Evolutionary conservation across 2,888 invertebrate species (phyloP).

Genomic region (Leptopilina myrica): DNA sequence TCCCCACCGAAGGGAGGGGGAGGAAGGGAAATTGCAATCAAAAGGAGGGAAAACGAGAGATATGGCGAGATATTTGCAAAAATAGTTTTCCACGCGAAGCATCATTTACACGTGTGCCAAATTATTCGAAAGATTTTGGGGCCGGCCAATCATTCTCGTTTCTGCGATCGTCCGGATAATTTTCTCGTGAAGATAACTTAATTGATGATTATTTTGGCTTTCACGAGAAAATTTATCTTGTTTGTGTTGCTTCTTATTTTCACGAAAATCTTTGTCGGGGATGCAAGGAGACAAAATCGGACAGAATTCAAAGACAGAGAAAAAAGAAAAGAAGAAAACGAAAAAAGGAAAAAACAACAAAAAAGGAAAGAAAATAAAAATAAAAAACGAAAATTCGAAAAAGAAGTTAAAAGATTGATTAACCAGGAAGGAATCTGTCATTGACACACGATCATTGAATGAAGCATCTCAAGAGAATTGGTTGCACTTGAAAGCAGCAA

Average conservation of each 20-base stretch:
- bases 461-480: background rate
- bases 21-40: conserved; percentile 47
- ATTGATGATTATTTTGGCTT: background rate
- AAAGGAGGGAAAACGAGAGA: conserved; percentile 53
- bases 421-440: background rate
- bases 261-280: too few relatives aligned
- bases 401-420: too few relatives aligned
- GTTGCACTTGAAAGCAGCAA: background rate
- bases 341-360: too few relatives aligned
- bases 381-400: too few relatives aligned
- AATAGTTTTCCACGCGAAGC: conserved; percentile 67
- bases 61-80: conserved; percentile 69
- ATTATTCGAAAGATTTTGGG: conserved; percentile 55
- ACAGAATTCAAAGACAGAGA: too few relatives aligned
- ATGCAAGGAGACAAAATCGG: too few relatives aligned
- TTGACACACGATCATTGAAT: background rate
- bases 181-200: conserved; percentile 26
- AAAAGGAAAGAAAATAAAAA: too few relatives aligned
- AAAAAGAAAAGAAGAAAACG: too few relatives aligned
- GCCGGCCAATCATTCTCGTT: conserved; percentile 41
- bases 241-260: background rate
- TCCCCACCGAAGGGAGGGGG: conserved; percentile 44
- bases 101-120: conserved; percentile 71
- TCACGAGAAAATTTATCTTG: background rate
- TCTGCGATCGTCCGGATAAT: conserved; percentile 36